Conservation (phyloP, 2,797 vertebrate species). For the Enteromius mattozi region DNA sequence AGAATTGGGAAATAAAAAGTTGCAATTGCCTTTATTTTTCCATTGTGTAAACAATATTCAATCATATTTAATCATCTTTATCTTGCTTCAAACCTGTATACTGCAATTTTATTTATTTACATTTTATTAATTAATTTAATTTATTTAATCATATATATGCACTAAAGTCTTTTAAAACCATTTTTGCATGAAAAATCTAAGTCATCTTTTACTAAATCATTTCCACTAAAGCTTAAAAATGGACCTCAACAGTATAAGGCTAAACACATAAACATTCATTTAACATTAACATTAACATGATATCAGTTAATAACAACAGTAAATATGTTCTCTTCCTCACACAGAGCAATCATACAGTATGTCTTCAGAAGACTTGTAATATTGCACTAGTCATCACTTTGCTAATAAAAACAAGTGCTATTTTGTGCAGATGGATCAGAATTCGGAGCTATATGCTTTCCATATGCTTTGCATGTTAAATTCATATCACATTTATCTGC, state of each 20-base stretch:
- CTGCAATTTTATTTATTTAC: background rate
- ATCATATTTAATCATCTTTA: background rate
- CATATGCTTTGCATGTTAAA: background rate
- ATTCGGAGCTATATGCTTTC: background rate
- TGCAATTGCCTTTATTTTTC: background rate
- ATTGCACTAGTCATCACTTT: background rate
- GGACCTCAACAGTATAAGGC: background rate
- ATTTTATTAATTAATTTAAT: no score
- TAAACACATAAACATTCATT: background rate
- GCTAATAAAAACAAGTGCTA: background rate
- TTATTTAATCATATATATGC: background rate
- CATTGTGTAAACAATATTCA: no score
- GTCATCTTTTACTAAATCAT: background rate
- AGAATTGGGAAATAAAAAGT: background rate
- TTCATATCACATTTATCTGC: background rate
- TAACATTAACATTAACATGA: background rate
- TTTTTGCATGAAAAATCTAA: background rate
- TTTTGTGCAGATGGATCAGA: background rate
- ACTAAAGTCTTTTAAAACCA: background rate
- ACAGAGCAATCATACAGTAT: background rate
- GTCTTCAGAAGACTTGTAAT: background rate
- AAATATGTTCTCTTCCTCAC: background rate
- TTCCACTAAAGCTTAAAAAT: background rate
- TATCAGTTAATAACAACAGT: background rate
- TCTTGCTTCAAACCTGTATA: background rate